These are phyloP conservation scores for Thalassaphorura encarpata DNA, from an alignment of 1,140 invertebrate species.

Conservation along the genomic window DNA sequence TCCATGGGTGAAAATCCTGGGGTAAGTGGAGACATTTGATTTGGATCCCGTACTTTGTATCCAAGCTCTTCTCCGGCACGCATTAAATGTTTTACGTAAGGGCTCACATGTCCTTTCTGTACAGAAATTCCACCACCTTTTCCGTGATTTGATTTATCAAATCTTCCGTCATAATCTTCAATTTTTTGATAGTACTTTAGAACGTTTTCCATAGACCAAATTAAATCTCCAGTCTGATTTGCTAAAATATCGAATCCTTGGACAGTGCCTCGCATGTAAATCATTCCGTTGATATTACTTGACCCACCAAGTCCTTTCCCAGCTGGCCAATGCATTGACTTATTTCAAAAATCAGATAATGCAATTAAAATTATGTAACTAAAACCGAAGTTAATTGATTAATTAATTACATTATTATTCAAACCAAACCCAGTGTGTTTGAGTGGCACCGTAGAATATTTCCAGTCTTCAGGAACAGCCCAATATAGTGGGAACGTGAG, in stretches of 20 bases:
- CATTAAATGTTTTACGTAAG: constrained; percentile 2
- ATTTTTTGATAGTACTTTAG: constrained; percentile 23
- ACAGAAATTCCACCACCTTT: constrained; percentile 16
- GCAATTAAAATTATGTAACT: neutral
- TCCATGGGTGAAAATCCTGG: constrained; percentile 27
- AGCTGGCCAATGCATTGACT: constrained; percentile 36
- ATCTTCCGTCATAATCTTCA: constrained; percentile 24
- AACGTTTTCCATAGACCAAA: constrained; percentile 20
- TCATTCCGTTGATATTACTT: constrained; percentile 53
- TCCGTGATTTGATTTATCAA: constrained; percentile 21
- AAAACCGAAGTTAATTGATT: neutral
- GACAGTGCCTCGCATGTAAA: constrained; percentile 50
- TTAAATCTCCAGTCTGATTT: constrained; percentile 15
- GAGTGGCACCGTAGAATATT: constrained; percentile 32
- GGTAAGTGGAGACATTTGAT: neutral
- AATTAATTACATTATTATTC: constrained; percentile 20
- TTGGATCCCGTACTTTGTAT: neutral
- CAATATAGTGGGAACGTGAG: constrained; percentile 20
- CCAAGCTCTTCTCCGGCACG: neutral
- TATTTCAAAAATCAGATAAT: neutral
- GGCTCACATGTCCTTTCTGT: constrained; percentile 11
- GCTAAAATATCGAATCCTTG: constrained; percentile 21
- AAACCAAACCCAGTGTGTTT: constrained; percentile 16
- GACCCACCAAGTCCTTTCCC: constrained; percentile 47
- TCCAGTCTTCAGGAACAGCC: constrained; percentile 28